Conservation (phyloP, 2,888 invertebrate species). For the Microplitis deprimator region DNA sequence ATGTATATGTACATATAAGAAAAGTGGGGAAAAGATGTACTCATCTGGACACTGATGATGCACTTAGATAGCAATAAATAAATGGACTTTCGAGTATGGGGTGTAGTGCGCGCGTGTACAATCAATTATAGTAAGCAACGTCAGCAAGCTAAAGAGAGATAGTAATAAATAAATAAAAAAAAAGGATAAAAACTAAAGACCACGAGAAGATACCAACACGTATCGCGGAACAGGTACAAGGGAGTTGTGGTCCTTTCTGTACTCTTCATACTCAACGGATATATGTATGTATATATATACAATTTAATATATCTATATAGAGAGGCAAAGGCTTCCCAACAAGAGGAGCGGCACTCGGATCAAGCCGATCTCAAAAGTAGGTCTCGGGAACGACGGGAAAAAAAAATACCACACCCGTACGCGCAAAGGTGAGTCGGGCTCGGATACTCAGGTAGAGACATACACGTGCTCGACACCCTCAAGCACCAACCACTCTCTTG, state of each 20-base stretch:
- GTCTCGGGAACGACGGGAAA: slow-evolving; percentile 56
- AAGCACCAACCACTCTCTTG: slow-evolving; percentile 5
- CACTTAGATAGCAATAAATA: slow-evolving; percentile 51
- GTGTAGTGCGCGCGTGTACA: slow-evolving; percentile 47
- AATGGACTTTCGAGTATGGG: slow-evolving; percentile 46
- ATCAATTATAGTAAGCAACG: slow-evolving; percentile 52
- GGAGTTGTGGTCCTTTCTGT: slow-evolving; percentile 40
- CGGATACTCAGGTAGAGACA: slow-evolving; percentile 20
- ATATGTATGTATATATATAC: slow-evolving; percentile 19
- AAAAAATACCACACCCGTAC: slow-evolving; percentile 40
- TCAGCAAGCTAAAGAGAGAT: slow-evolving; percentile 35
- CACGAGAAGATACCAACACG: slow-evolving; percentile 39
- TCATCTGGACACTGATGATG: slow-evolving; percentile 37
- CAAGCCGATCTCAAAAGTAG: slow-evolving; percentile 57
- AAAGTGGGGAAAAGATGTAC: slow-evolving; percentile 19
- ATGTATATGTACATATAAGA: background rate
- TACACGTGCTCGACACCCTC: slow-evolving; percentile 21
- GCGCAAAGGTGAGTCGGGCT: slow-evolving; percentile 33
- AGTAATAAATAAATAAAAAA: background rate
- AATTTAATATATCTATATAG: slow-evolving; percentile 20
- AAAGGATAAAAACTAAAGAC: background rate
- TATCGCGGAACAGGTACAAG: slow-evolving; percentile 37
- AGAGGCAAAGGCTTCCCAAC: slow-evolving; percentile 45
- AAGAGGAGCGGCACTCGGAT: slow-evolving; percentile 52
- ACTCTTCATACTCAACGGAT: background rate